Evolutionary conservation across 37 sponge, comb jelly and placozoan genomes (phyloP).

Genomic region (Beroe ovata): DNA sequence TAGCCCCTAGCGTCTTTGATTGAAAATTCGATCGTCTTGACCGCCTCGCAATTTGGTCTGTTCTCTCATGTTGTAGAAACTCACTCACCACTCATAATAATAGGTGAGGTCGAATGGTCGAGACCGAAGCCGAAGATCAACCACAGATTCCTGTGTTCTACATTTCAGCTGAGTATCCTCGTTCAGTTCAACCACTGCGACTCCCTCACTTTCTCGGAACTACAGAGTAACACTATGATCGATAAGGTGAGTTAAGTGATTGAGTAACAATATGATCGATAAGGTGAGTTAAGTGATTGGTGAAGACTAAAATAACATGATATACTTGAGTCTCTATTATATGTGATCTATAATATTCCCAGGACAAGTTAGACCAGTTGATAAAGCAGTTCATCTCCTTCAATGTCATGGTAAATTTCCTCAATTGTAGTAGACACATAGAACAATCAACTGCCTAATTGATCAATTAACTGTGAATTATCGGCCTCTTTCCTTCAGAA

Average conservation of each 20-base stretch:
- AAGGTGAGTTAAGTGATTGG: slow-evolving; percentile 69
- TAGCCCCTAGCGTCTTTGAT: too few relatives aligned
- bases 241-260: slow-evolving; percentile 67
- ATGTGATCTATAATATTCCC: too few relatives aligned
- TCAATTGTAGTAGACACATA: too few relatives aligned
- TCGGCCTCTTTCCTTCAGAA: not conserved
- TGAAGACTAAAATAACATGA: too few relatives aligned
- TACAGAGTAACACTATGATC: slow-evolving; percentile 75
- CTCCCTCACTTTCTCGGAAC: slow-evolving; percentile 71
- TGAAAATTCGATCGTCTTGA: too few relatives aligned
- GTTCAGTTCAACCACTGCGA: slow-evolving; percentile 82
- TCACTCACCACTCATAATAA: too few relatives aligned
- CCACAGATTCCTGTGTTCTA: slow-evolving; percentile 68
- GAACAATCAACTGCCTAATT: too few relatives aligned
- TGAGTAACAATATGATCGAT: slow-evolving; percentile 25
- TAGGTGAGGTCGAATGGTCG: slow-evolving; percentile 61
- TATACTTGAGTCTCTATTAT: too few relatives aligned
- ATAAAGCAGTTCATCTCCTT: slow-evolving; percentile 73
- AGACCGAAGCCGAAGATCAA: slow-evolving; percentile 16
- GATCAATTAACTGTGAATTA: too few relatives aligned
- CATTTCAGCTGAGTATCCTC: slow-evolving; percentile 92
- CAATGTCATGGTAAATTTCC: slow-evolving; percentile 80
- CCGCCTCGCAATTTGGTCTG: too few relatives aligned
- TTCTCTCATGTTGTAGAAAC: too few relatives aligned
- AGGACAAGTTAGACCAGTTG: slow-evolving; percentile 81